Conservation (phyloP, 30 jellyfish, hydroid and myxozoan genomes). For the Turritopsis dohrnii region DNA sequence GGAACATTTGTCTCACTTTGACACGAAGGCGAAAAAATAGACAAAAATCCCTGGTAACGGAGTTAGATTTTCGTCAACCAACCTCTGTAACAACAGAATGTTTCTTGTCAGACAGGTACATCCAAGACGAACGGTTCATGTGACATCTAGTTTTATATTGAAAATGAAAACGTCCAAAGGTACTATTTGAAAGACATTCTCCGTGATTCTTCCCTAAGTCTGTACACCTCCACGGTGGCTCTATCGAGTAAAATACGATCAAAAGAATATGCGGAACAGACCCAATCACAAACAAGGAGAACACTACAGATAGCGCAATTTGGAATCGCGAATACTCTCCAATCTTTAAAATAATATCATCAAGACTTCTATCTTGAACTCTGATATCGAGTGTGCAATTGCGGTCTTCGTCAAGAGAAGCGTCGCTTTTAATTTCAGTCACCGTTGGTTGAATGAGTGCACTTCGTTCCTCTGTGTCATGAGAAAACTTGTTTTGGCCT, state of each 20-base stretch:
- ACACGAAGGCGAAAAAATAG: no score
- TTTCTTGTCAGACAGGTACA: not conserved
- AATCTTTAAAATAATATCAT: not conserved
- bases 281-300: not conserved
- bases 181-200: not conserved
- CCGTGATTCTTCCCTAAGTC: not conserved
- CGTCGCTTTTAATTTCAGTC: not conserved
- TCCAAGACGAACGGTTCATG: not conserved
- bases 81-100: not conserved
- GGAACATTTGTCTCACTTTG: no score
- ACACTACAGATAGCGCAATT: not conserved
- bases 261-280: not conserved
- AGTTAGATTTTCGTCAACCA: not conserved
- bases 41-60: no score
- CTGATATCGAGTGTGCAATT: no score
- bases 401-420: not conserved
- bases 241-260: not conserved
- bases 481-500: not conserved
- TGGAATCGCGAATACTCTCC: not conserved
- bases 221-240: not conserved
- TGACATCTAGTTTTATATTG: not conserved
- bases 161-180: not conserved
- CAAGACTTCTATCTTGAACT: not conserved
- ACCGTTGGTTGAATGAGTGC: not conserved
- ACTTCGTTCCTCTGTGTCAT: not conserved